A percentile compares a stretch with the other conserved stretches of the same genome.
Evolutionary conservation across 2,797 vertebrate genomes (phyloP).

Genomic region (Phyllotis vaccarum): DNA sequence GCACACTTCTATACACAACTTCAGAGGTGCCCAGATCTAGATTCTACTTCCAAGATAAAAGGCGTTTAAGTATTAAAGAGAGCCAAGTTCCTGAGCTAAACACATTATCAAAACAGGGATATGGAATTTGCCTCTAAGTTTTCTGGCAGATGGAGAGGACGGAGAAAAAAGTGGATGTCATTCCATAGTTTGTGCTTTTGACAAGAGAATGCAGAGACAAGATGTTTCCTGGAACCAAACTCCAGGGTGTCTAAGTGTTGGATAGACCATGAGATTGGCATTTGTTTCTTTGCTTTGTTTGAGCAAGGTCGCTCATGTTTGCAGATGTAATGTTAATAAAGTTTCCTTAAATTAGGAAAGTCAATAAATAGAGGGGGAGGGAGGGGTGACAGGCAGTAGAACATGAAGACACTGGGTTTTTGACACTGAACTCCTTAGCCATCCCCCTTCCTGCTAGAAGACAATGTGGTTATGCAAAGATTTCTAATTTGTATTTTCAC

Average conservation of each 20-base stretch:
- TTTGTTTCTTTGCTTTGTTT: constrained; percentile 21
- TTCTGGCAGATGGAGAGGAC: constrained; percentile 29
- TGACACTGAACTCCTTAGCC: constrained; percentile 44
- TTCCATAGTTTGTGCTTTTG: constrained; percentile 40
- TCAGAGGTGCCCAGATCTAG: background rate
- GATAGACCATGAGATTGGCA: background rate
- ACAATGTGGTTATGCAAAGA: constrained; percentile 46
- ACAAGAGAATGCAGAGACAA: constrained; percentile 55
- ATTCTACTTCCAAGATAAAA: background rate
- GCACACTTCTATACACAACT: background rate
- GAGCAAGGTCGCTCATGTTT: background rate
- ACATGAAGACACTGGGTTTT: background rate
- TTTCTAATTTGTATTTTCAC: constrained; percentile 72
- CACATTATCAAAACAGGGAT: constrained; percentile 6
- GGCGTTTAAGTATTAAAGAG: background rate
- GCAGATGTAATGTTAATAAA: background rate
- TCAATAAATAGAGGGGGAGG: background rate
- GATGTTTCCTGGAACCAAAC: constrained; percentile 46
- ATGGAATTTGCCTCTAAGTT: constrained; percentile 26
- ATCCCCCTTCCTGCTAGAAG: background rate
- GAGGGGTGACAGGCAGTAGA: background rate
- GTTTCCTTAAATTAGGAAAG: constrained; percentile 23
- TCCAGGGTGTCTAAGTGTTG: background rate
- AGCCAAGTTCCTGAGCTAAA: background rate
- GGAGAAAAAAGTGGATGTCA: background rate